Conservation (phyloP, 2,888 invertebrate genomes). For the Leptinotarsa juncta region DNA sequence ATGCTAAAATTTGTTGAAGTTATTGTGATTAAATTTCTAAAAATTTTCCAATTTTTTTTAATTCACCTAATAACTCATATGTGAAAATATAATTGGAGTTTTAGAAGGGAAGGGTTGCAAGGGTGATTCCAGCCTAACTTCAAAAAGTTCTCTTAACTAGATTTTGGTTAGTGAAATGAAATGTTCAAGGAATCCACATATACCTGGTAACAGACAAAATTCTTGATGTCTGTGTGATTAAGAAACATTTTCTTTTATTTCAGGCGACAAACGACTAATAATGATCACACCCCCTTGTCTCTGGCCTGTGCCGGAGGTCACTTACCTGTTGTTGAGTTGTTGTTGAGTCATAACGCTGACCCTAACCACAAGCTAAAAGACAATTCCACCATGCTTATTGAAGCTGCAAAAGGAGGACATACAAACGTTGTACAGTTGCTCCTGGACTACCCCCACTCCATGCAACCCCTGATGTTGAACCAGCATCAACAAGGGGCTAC, state of each 20-base stretch:
- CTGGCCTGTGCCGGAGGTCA: conserved; percentile 97
- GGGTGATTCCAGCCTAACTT: no score
- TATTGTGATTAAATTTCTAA: no score
- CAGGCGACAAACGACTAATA: conserved; percentile 84
- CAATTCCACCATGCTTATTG: conserved; percentile 98
- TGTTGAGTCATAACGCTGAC: conserved; percentile 92
- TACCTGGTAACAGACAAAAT: no score
- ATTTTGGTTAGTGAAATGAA: no score
- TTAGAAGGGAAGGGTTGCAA: no score
- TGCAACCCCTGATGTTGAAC: conserved; percentile 80
- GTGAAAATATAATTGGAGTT: no score
- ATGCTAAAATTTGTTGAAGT: no score
- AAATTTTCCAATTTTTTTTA: no score
- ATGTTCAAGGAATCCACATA: no score
- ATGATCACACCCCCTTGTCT: conserved; percentile 97
- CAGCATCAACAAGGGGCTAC: conserved; percentile 57
- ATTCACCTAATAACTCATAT: no score
- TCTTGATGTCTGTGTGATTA: neutral
- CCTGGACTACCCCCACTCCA: conserved; percentile 92
- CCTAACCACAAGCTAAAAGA: conserved; percentile 98
- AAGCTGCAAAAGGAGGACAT: conserved; percentile 98
- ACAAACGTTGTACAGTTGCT: conserved; percentile 94
- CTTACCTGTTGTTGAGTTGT: conserved; percentile 89
- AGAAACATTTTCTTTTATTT: neutral
- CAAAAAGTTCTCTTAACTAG: no score